Evolutionary conservation across 2,797 vertebrate genomes (phyloP), one percentile per base, ranked within the genome.

Genomic region (Intellagama lesueurii): DNA sequence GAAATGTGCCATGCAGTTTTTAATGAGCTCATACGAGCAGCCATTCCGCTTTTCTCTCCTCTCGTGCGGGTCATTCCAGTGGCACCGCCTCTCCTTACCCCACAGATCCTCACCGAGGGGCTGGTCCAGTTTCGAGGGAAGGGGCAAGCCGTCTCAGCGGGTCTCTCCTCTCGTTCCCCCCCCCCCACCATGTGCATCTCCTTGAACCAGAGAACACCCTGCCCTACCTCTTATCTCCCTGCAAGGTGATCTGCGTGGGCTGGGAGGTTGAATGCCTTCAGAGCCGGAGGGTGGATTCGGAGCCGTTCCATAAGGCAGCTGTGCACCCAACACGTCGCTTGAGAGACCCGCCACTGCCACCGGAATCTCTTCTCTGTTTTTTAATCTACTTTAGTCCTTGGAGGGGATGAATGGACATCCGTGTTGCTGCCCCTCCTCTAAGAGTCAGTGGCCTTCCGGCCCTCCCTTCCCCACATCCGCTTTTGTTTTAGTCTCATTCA

Each of bases 71-170:
- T 19, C 30, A 52, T 84, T 92, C 66, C 85, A 0, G n/a, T 30
- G 89, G 83, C 3, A 76, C 80, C 1, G 89, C 78, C 85, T 90
- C 87, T 91, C 32, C 91, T 93, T 91, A 91, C 93, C 90, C 90
- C 91, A 83, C n/a, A 47, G 14, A 1, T 5, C 40, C 52, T 11
- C 47, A 32, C 2, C 28, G 14, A 49, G 69, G 22, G 17, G 7
- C 32, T 14, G n/a, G 35, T 17, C 24, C 47, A n/a, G 35, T 86
- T 30, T 66, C 84, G 40, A 44, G 60, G 70, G 30, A 19, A 88
- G 60, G 8, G 26, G 4, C 30, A 66, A 32, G 12, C 5, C 26
- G 6, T 77, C 35, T 26, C 32, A 12, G 49, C n/a, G 70, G 73
- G 17, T 47, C 24, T 77, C 12, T 32, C 52, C 52, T 2, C 52